Base-by-base conservation (phyloP, 2,888 invertebrate species). In the Hedychridium roseum region DNA sequence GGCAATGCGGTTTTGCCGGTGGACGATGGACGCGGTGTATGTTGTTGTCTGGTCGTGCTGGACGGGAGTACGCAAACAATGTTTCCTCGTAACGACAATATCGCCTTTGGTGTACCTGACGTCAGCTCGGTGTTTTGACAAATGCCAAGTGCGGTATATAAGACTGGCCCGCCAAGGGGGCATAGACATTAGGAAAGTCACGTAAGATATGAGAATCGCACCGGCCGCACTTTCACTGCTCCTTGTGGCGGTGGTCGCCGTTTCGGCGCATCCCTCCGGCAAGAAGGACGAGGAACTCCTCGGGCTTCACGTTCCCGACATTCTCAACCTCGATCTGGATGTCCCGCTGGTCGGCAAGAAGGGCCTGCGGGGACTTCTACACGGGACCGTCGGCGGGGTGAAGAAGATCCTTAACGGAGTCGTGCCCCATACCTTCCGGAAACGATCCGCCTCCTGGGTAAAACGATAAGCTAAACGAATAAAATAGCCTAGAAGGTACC, bases 121-220 rank as follows among this genome's bases (percentile, higher is more conserved):
- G n/a, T n/a, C n/a, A n/a, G n/a, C n/a, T n/a, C n/a, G n/a, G n/a
- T 39, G 30, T 20, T 21, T 40, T 15, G 3, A 40, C 30, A 40
- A 30, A 9, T 30, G 39, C 4, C 1, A 1, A 2, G 7, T 2
- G 18, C 4, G 15, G 11, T 30, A 20, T 40, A 40, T 40, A 40
- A 40, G 28, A 12, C 18, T 12, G 18, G 30, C 18, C 2, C 15
- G 7, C 1, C 6, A 2, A 15, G 14, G 14, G 14, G 14, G 15
- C 30, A 14, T 6, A 40, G 28, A 12, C 28, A 18, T 40, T 17
- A 11, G 3, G n/a, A n/a, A 18, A 7, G 11, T 5, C 12, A n/a
- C 1, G 12, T 4, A n/a, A 7, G 28, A 1, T 3, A 40, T 40
- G 30, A 30, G 32, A 30, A n/a, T n/a, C n/a, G 17, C 17, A 1